Evolutionary conservation across 2,888 invertebrate genomes (phyloP).

Genomic region (Globia sparganii): DNA sequence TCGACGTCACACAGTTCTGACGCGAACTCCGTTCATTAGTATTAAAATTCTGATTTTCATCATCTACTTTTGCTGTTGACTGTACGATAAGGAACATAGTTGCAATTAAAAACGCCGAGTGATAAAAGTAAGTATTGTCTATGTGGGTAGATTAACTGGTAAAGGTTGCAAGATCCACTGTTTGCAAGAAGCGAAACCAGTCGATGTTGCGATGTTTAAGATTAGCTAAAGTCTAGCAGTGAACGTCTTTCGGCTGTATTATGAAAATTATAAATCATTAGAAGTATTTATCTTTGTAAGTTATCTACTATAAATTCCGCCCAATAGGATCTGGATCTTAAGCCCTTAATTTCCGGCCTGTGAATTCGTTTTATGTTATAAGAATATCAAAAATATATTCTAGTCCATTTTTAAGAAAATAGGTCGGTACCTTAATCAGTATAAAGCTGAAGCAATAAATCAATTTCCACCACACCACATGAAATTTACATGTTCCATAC

Average conservation of each 20-base stretch:
- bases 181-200: background rate
- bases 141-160: background rate
- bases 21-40: too few relatives aligned
- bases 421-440: too few relatives aligned
- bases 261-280: background rate
- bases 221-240: background rate
- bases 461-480: background rate
- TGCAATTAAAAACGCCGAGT: background rate
- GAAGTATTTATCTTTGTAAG: background rate
- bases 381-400: background rate
- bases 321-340: background rate
- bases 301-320: background rate
- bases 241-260: background rate
- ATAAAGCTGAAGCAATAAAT: background rate
- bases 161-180: background rate
- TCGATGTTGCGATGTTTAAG: background rate
- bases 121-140: background rate
- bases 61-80: too few relatives aligned
- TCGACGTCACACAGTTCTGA: too few relatives aligned
- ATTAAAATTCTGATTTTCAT: too few relatives aligned
- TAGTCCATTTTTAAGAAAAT: background rate
- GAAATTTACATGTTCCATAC: constrained; percentile 10
- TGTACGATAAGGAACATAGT: too few relatives aligned
- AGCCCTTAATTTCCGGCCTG: background rate
- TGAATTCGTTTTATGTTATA: background rate